Percentiles rank a stretch among this genome's conserved stretches.
Evolutionary conservation across 2,797 vertebrate genomes (phyloP).

Genomic region (Simalia tracyae): DNA sequence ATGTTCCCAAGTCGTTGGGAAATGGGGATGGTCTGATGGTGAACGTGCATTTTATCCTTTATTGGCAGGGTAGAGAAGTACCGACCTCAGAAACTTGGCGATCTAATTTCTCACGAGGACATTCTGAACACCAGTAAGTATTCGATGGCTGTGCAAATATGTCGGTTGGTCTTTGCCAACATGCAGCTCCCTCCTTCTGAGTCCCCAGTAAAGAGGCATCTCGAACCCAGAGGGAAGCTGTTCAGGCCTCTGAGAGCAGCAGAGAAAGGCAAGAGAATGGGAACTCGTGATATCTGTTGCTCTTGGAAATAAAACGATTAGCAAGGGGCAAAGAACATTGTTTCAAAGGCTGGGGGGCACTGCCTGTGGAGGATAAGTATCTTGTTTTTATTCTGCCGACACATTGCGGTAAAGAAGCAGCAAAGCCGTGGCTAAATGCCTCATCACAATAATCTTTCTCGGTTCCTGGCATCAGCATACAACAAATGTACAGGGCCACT

Average conservation of each 20-base stretch:
- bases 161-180: neutral
- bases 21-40: neutral
- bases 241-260: neutral
- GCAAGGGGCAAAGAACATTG: neutral
- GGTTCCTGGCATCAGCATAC: too few relatives aligned
- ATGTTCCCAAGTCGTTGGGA: neutral
- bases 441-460: too few relatives aligned
- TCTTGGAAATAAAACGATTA: neutral
- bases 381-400: neutral
- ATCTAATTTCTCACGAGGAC: conserved; percentile 92
- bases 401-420: too few relatives aligned
- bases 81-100: conserved; percentile 87
- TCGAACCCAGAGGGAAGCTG: neutral
- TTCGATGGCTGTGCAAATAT: neutral
- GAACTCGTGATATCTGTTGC: neutral
- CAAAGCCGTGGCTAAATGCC: neutral
- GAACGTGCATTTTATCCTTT: neutral
- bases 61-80: conserved; percentile 93
- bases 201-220: neutral
- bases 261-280: neutral
- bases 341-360: neutral
- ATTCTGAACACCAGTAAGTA: conserved; percentile 92
- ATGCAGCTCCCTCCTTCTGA: neutral
- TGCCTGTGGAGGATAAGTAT: neutral
- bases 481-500: too few relatives aligned